Evolutionary conservation across 2,113 vertebrate genomes (phyloP).

Genomic region (Sander vitreus): DNA sequence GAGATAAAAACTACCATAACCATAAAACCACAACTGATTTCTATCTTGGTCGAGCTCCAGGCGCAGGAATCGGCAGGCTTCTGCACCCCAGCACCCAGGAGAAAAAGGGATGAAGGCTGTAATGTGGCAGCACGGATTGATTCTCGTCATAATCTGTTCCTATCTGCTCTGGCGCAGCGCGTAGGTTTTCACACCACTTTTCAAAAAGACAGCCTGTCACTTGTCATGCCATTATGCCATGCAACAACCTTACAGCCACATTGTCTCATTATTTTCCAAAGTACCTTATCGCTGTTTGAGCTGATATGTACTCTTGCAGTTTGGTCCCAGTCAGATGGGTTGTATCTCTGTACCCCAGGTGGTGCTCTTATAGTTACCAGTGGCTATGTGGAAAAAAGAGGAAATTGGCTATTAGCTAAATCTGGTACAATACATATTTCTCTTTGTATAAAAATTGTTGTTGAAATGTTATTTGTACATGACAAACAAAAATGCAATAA

Average conservation of each 20-base stretch:
- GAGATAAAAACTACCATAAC: too few relatives aligned
- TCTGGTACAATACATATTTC: too few relatives aligned
- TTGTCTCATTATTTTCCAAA: conserved; percentile 62
- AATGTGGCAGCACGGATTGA: conserved; percentile 71
- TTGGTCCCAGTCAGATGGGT: conserved; percentile 20
- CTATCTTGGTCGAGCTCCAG: conserved; percentile 62
- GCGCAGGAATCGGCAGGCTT: conserved; percentile 37
- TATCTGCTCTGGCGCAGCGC: conserved; percentile 50
- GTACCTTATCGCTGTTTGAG: conserved; percentile 36
- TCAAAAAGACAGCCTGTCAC: conserved; percentile 58
- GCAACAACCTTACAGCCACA: conserved; percentile 36
- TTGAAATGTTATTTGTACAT: too few relatives aligned
- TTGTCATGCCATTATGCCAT: conserved; percentile 41
- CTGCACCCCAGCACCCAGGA: conserved; percentile 55
- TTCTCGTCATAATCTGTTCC: conserved; percentile 63
- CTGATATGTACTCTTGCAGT: conserved; percentile 7
- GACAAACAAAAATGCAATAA: neutral
- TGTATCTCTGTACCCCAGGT: conserved; percentile 1
- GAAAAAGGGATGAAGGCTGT: conserved; percentile 58
- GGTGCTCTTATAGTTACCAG: neutral
- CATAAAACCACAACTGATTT: conserved; percentile 52
- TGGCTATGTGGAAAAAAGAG: neutral
- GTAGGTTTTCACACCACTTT: conserved; percentile 49
- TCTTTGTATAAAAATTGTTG: neutral
- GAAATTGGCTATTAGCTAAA: neutral